Evolutionary conservation across 2,797 vertebrate genomes (phyloP).

Genomic region (Erithacus rubecula): DNA sequence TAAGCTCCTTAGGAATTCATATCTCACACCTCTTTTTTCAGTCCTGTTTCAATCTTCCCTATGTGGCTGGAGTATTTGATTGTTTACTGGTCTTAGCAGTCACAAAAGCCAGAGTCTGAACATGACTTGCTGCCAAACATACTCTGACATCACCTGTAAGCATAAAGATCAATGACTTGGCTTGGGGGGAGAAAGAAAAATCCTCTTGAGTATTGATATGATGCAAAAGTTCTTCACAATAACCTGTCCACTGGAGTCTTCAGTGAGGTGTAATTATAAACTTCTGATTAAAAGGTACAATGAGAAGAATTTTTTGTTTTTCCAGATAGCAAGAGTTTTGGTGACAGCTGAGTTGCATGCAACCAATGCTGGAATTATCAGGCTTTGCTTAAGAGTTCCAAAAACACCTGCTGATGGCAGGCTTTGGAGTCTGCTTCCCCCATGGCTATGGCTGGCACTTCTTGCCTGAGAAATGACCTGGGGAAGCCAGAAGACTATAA

Average conservation of each 20-base stretch:
- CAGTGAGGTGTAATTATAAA: no score
- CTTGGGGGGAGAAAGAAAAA: fast-evolving
- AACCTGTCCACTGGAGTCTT: no score
- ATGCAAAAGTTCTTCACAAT: no score
- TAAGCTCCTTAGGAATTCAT: background rate
- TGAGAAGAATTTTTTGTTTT: no score
- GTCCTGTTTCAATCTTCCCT: background rate
- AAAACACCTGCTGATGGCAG: fast-evolving
- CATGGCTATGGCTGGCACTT: fast-evolving
- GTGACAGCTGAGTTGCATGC: background rate
- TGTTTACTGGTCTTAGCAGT: background rate
- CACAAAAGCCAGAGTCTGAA: background rate
- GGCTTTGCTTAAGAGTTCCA: background rate
- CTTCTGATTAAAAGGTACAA: no score
- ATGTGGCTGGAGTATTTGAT: background rate
- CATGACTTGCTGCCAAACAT: background rate
- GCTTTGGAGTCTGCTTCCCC: background rate
- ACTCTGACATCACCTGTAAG: background rate
- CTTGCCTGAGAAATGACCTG: background rate
- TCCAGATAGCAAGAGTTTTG: background rate
- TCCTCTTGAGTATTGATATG: background rate
- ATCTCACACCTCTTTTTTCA: background rate
- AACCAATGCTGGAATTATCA: background rate
- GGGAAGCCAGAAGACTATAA: background rate
- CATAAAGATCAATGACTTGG: background rate